Evolutionary conservation across 1,140 invertebrate genomes (phyloP), one percentile per base, ranked within the genome.

Genomic region (Frieseomelitta varia): DNA sequence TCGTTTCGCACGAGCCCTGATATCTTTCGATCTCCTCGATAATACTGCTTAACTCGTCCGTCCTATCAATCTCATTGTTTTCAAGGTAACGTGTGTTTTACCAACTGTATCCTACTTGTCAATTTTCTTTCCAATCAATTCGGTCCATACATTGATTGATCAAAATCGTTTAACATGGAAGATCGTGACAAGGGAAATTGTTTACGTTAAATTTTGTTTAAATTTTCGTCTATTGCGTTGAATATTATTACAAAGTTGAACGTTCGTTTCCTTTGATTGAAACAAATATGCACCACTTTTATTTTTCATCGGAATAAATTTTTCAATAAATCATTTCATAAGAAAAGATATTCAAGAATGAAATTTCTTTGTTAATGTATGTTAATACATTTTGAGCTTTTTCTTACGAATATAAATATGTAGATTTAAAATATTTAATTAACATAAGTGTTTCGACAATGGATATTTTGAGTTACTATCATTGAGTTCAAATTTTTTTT

Each of bases 81-180:
- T 78, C 86, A 78, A 82, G 86, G 61, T 87, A 67, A 85, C 34
- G 65, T 47, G 24, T 24, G 24, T 61, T 47, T 47, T 47, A 61
- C 3, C 58, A n/a, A 11, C 58, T 58, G 75, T 75, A 63, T 67
- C 73, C 68, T 63, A 73, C 85, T 27, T 21, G 47, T 14, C 61
- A 67, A 78, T 78, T 78, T 34, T 65, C 39, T 61, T 65, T 17
- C n/a, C 63, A 47, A 53, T 27, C 76, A 2, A 12, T 27, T 55
- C 19, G 0, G 1, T 74, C 0, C 12, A 21, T 34, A 4, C 11
- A 24, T 15, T 47, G 19, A 12, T 39, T 24, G 21, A 17, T 8
- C 65, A 1, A 30, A 21, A 58, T 58, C 55, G 8, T 56, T 39
- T 0, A 34, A 24, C 21, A 19, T 2, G 4, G 2, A 27, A 34